Evolutionary conservation across 2,888 invertebrate genomes (phyloP).

Genomic region (Chrysolina oricalcia): DNA sequence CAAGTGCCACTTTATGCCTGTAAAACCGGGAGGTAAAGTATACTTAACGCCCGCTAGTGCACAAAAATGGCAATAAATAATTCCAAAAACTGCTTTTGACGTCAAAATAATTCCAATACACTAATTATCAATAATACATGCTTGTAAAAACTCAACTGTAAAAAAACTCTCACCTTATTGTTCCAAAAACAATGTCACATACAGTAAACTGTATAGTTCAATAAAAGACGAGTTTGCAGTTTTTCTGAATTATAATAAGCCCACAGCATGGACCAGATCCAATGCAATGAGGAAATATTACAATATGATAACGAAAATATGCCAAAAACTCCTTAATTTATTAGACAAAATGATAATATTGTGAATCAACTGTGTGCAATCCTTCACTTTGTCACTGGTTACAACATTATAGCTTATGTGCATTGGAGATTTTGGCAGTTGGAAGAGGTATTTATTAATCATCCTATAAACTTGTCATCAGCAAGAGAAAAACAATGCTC

Average conservation of each 20-base stretch:
- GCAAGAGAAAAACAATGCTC: slow-evolving; percentile 8
- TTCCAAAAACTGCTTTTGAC: too few relatives aligned
- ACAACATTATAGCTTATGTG: not conserved
- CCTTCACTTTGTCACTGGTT: not conserved
- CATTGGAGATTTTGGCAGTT: slow-evolving; percentile 14
- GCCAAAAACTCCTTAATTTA: slow-evolving; percentile 9
- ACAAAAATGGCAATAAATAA: too few relatives aligned
- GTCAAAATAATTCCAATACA: too few relatives aligned
- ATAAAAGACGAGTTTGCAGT: not conserved
- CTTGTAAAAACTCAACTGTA: too few relatives aligned
- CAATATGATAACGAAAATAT: slow-evolving; percentile 3
- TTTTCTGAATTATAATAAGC: slow-evolving; percentile 15
- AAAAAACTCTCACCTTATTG: slow-evolving; percentile 3
- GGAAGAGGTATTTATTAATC: slow-evolving; percentile 12
- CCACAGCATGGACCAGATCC: slow-evolving; percentile 8
- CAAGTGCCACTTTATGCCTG: too few relatives aligned
- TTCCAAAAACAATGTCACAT: not conserved
- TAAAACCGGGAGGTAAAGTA: too few relatives aligned
- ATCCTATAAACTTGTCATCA: slow-evolving; percentile 28
- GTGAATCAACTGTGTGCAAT: not conserved
- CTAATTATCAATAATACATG: too few relatives aligned
- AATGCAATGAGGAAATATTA: not conserved
- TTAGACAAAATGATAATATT: not conserved
- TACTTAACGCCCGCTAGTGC: too few relatives aligned
- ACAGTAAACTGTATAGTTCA: not conserved